Evolutionary conservation across 2,888 invertebrate genomes (phyloP).

Genomic region (Ctena decussata): DNA sequence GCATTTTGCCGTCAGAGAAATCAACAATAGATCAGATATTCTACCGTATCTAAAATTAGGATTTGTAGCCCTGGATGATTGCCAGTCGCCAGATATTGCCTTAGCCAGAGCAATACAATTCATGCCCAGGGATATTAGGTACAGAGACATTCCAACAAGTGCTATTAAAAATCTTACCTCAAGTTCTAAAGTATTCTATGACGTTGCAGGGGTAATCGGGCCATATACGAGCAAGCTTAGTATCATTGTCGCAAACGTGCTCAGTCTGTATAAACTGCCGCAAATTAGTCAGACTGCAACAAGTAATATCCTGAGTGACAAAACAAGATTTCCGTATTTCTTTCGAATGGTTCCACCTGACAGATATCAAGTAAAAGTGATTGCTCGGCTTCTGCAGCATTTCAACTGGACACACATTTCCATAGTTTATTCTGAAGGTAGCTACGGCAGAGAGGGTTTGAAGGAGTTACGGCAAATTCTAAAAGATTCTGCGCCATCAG

Average conservation of each 20-base stretch:
- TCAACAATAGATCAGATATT: conserved; percentile 65
- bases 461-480: conserved; percentile 57
- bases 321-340: conserved; percentile 79
- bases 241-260: conserved; percentile 77
- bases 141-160: neutral
- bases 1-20: conserved; percentile 69
- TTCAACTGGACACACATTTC: conserved; percentile 93
- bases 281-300: conserved; percentile 81
- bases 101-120: conserved; percentile 74
- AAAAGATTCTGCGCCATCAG: conserved; percentile 5
- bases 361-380: conserved; percentile 77
- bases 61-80: conserved; percentile 73
- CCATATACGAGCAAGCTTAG: conserved; percentile 79
- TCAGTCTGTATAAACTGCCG: conserved; percentile 77
- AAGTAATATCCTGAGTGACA: conserved; percentile 80
- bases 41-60: conserved; percentile 70
- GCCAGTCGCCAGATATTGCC: conserved; percentile 66
- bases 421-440: conserved; percentile 91
- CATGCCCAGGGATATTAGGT: conserved; percentile 63
- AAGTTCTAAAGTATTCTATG: conserved; percentile 61
- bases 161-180: neutral
- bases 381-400: conserved; percentile 73
- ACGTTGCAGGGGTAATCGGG: conserved; percentile 81
- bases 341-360: conserved; percentile 83
- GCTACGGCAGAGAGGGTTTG: conserved; percentile 79